These are phyloP conservation scores for Lithophane semibrunnea DNA, from an alignment of 2,888 invertebrate genomes.

Conservation along the genomic window DNA sequence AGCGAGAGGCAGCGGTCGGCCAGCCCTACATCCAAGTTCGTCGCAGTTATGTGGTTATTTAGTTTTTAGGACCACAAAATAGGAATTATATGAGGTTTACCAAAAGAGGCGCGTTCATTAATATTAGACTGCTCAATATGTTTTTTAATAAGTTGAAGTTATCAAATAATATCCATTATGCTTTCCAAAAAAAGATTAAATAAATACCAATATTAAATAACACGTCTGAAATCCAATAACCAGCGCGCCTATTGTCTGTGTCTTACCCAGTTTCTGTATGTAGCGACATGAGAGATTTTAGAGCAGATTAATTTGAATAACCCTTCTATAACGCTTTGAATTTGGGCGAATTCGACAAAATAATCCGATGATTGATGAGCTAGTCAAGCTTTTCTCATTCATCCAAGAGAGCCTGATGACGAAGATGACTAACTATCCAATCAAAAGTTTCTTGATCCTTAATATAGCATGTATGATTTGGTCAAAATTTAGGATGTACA, in stretches of 20 bases:
- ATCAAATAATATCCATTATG: too few relatives aligned
- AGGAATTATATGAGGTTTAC: neutral
- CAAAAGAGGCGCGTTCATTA: neutral
- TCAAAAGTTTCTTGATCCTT: neutral
- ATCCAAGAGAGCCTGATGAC: neutral
- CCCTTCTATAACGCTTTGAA: neutral
- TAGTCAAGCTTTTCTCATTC: neutral
- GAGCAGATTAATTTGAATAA: neutral
- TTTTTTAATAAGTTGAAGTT: too few relatives aligned
- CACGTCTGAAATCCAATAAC: neutral
- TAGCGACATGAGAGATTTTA: neutral
- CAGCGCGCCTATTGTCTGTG: neutral
- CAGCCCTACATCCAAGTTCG: neutral
- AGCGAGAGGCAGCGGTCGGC: neutral
- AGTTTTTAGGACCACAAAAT: neutral
- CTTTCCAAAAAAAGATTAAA: too few relatives aligned
- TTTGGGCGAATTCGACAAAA: neutral
- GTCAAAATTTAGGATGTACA: neutral
- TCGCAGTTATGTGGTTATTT: neutral
- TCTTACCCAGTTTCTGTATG: neutral
- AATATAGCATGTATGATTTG: neutral
- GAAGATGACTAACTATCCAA: neutral
- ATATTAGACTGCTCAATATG: neutral
- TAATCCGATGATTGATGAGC: neutral
- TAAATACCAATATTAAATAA: neutral